These are phyloP conservation scores for Campoletis raptor DNA, from an alignment of 2,888 invertebrate species.

Conservation along the genomic window DNA sequence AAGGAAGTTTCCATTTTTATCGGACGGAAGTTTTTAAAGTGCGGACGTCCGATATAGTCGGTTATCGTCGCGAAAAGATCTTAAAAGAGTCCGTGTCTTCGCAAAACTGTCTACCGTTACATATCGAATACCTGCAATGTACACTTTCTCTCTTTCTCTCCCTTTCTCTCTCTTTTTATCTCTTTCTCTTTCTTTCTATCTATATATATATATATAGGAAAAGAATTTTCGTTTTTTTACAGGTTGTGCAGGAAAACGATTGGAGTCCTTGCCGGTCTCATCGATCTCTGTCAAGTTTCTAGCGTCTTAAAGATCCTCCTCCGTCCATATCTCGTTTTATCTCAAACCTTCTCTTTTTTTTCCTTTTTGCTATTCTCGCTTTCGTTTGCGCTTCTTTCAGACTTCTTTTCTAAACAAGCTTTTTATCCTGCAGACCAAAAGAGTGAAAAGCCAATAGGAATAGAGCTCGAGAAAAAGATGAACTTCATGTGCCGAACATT, in stretches of 20 bases:
- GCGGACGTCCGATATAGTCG: conserved; percentile 60
- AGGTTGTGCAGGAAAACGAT: conserved; percentile 42
- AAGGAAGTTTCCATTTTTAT: conserved; percentile 32
- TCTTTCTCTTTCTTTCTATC: neutral
- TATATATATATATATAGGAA: conserved; percentile 8
- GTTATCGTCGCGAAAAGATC: conserved; percentile 52
- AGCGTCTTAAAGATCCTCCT: conserved; percentile 53
- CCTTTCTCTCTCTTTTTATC: neutral
- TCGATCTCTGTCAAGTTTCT: conserved; percentile 66
- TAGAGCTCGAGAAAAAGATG: neutral
- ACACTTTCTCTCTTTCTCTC: neutral
- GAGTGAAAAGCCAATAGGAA: neutral
- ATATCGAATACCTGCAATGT: conserved; percentile 6
- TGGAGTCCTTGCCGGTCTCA: conserved; percentile 48
- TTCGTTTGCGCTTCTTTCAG: conserved; percentile 9
- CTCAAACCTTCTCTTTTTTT: conserved; percentile 22
- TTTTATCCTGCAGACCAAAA: neutral
- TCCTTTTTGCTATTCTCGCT: conserved; percentile 3
- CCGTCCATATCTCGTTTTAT: conserved; percentile 34
- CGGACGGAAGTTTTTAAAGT: conserved; percentile 57
- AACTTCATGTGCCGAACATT: neutral
- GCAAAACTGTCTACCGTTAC: conserved; percentile 26
- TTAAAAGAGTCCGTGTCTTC: conserved; percentile 41
- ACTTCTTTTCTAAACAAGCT: conserved; percentile 21
- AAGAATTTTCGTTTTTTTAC: conserved; percentile 39